These are phyloP conservation scores for Melitaea cinxia DNA, from an alignment of 1,140 invertebrate genomes.

Conservation along the genomic window DNA sequence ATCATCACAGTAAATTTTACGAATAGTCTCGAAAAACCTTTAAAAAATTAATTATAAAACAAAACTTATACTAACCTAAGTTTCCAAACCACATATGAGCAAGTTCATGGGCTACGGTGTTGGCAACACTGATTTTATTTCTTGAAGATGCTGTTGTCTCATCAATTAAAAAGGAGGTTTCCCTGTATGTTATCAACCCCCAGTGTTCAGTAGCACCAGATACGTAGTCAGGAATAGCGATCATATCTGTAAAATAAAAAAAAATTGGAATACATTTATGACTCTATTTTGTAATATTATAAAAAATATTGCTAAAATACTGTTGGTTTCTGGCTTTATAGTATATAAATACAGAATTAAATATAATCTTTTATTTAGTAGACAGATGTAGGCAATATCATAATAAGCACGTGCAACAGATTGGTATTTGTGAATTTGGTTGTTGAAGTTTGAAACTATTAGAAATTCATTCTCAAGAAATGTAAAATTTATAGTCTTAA, in stretches of 20 bases:
- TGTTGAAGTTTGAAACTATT: too few relatives aligned
- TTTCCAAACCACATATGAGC: slow-evolving; percentile 97
- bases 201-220: slow-evolving; percentile 98
- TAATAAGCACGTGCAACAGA: too few relatives aligned
- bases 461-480: too few relatives aligned
- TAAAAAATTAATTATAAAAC: slow-evolving; percentile 6
- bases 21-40: slow-evolving; percentile 9
- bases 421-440: too few relatives aligned
- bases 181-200: slow-evolving; percentile 92
- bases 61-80: slow-evolving; percentile 81
- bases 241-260: slow-evolving; percentile 88
- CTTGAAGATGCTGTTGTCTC: slow-evolving; percentile 84
- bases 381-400: too few relatives aligned
- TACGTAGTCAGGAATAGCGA: slow-evolving; percentile 96
- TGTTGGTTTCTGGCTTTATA: too few relatives aligned
- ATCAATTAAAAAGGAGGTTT: slow-evolving; percentile 91
- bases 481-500: too few relatives aligned
- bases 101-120: slow-evolving; percentile 94
- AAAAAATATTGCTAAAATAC: too few relatives aligned
- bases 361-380: too few relatives aligned
- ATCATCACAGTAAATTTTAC: too few relatives aligned
- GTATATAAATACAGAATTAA: too few relatives aligned
- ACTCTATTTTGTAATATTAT: too few relatives aligned
- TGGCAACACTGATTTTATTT: slow-evolving; percentile 90
- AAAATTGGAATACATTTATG: background rate